Percentiles rank a stretch among this genome's conserved stretches.
Evolutionary conservation across 2,113 vertebrate species (phyloP).

Genomic region (Paracanthobrama guichenoti): DNA sequence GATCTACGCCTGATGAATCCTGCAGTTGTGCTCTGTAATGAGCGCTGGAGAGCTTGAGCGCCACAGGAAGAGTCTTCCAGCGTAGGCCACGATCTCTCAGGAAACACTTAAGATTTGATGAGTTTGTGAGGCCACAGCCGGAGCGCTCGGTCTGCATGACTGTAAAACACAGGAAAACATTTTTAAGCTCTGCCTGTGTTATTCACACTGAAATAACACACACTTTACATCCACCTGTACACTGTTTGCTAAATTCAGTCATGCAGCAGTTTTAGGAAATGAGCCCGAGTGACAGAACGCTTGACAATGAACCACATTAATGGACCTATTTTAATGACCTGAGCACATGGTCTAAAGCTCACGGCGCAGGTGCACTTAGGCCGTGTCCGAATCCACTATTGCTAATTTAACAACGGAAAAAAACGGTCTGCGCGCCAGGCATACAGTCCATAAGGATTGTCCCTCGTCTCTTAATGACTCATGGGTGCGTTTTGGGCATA

Average conservation of each 20-base stretch:
- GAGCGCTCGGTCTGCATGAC: no score
- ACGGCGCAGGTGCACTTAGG: no score
- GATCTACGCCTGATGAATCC: slow-evolving; percentile 49
- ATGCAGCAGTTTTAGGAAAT: background rate
- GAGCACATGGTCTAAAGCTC: no score
- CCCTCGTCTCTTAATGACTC: no score
- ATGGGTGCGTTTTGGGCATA: no score
- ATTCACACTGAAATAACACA: slow-evolving; percentile 13
- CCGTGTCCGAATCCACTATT: no score
- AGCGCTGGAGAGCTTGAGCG: background rate
- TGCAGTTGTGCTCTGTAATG: slow-evolving; percentile 44
- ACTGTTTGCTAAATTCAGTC: background rate
- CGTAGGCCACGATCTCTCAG: slow-evolving; percentile 1
- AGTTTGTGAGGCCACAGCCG: background rate
- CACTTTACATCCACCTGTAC: background rate
- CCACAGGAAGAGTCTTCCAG: background rate
- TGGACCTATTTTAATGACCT: no score
- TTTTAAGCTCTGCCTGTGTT: background rate
- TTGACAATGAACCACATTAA: no score
- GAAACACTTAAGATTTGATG: slow-evolving; percentile 16
- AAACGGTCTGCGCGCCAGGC: no score
- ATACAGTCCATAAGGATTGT: no score
- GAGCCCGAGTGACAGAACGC: background rate
- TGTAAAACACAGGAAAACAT: background rate
- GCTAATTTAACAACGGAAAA: no score